A percentile compares a stretch with the other conserved stretches of the same genome.
phyloP scores from a whole-genome alignment of 1,140 invertebrate species.

The Papilio helenus region DNA sequence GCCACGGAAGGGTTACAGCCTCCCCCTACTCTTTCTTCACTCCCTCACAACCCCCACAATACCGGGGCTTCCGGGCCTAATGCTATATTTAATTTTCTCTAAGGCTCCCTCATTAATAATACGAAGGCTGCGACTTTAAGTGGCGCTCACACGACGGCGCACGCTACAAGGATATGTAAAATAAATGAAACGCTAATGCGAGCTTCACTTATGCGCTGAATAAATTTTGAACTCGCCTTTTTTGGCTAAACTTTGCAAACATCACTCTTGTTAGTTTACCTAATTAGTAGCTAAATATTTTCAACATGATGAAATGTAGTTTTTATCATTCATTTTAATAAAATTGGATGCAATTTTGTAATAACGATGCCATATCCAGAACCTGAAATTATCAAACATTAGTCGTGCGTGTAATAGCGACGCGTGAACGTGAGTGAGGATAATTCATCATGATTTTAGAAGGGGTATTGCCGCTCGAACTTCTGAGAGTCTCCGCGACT shows the following conservation, averaged over 20 bases:
- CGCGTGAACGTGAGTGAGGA: constrained; percentile 71
- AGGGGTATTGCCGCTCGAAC: constrained; percentile 67
- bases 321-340: neutral
- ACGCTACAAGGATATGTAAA: constrained; percentile 62
- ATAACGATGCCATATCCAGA: constrained; percentile 50
- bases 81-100: constrained; percentile 83
- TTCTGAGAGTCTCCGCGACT: constrained; percentile 60
- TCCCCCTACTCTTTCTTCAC: constrained; percentile 60
- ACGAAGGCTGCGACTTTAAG: constrained; percentile 81
- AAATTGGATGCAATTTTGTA: neutral
- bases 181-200: constrained; percentile 39
- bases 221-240: constrained; percentile 11
- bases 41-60: constrained; percentile 58
- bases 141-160: constrained; percentile 76
- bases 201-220: constrained; percentile 29
- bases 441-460: constrained; percentile 80
- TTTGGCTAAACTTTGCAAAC: neutral
- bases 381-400: constrained; percentile 42
- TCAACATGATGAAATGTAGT: neutral
- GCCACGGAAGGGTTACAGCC: constrained; percentile 71
- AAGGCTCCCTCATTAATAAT: constrained; percentile 82
- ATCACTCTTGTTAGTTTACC: neutral
- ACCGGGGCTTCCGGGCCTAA: constrained; percentile 79
- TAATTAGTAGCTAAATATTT: neutral
- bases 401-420: constrained; percentile 49